A percentile compares a stretch with the other conserved stretches of the same genome.
phyloP scores from a whole-genome alignment of 1,140 invertebrate species.

The Aricia agestis region DNA sequence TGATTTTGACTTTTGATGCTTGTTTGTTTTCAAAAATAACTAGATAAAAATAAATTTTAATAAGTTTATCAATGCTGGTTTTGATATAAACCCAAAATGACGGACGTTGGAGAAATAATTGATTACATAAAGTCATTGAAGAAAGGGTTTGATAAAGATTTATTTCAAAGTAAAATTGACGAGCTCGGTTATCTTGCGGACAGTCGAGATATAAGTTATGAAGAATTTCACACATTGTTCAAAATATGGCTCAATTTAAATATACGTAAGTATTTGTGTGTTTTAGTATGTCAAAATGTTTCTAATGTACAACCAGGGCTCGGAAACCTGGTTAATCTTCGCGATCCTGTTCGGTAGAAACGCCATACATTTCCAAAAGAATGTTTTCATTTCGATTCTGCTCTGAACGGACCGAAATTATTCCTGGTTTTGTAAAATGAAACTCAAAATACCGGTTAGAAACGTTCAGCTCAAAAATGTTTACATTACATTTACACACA shows the following conservation, averaged over 20 bases:
- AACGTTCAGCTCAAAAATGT: too few species aligned
- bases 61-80: neutral
- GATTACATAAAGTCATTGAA: slow-evolving; percentile 63
- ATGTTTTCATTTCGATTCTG: too few species aligned
- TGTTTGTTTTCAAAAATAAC: slow-evolving; percentile 7
- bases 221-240: slow-evolving; percentile 60
- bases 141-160: slow-evolving; percentile 64
- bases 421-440: too few species aligned
- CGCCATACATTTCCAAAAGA: too few species aligned
- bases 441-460: too few species aligned
- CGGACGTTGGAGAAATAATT: slow-evolving; percentile 62
- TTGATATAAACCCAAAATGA: slow-evolving; percentile 34
- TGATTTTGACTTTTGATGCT: slow-evolving; percentile 36
- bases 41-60: too few species aligned
- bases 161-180: slow-evolving; percentile 60
- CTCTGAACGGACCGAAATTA: too few species aligned
- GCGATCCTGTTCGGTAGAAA: too few species aligned
- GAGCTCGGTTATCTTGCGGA: slow-evolving; percentile 51
- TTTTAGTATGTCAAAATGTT: too few species aligned
- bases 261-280: slow-evolving; percentile 53
- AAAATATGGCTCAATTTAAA: slow-evolving; percentile 66
- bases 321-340: too few species aligned
- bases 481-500: too few species aligned
- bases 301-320: neutral
- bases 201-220: slow-evolving; percentile 44